Base-by-base conservation (phyloP, 2,797 vertebrate species). In the Limosa lapponica region DNA sequence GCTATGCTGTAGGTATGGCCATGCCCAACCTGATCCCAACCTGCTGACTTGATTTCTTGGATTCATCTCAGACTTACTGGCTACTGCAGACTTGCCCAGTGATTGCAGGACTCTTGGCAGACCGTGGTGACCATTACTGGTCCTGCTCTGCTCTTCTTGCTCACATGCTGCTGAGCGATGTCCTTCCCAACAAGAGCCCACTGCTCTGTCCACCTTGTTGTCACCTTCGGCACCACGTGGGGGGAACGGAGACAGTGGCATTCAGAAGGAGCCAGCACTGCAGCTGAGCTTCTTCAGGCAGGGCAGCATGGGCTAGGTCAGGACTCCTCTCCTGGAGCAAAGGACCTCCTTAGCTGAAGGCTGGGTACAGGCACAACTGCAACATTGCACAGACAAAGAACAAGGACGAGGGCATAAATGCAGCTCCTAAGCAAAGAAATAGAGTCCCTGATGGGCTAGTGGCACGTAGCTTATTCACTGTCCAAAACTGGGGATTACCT, bases 151-250 rank as follows among this genome's bases (percentile, higher is more conserved):
- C 24, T 39, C 15, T 15, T 82, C 16, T 39, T 64, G 10, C 5
- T 92, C 3, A 1, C 6, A 5, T 13, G 12, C 2, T 20, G 15
- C 22, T 22, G 15, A 3, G 24, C 1, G 1, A 16, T 32, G 10
- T 19, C 13, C 11, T 52, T 36, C 8, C 15, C 44, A 48, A 17
- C 2, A 43, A 48, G 0, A 54, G 4, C 10, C 16, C 7, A 5
- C 37, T n/a, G 6, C 8, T 23, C 48, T 62, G 4, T 24, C 27
- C 16, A 19, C 8, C 14, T 64, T 5, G 1, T 15, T 61, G 36
- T 54, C 3, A 1, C 27, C 54, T 77, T 82, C 4, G 1, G 15
- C 25, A 44, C 5, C 7, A 48, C 4, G 4, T 3, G 3, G 2
- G 9, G 14, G 8, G 7, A 25, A 11, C 3, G 9, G 17, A 25